Percentiles rank a stretch among this genome's conserved stretches.
phyloP scores from a whole-genome alignment of 2,888 invertebrate genomes.

The Toxonevra muliebris region DNA sequence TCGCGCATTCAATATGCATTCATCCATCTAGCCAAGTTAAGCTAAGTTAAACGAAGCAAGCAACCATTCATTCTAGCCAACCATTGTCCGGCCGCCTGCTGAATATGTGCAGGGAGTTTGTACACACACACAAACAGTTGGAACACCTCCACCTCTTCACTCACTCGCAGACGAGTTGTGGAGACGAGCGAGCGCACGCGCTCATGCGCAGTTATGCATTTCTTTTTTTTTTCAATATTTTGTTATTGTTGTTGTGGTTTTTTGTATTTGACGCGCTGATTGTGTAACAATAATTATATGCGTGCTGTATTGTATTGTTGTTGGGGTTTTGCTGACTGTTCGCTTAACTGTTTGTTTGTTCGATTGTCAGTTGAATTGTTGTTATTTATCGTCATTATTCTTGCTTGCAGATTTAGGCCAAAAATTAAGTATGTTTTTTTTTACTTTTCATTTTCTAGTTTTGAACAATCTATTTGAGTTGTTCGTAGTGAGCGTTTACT shows the following conservation, averaged over 20 bases:
- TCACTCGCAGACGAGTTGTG: not conserved
- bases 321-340: not conserved
- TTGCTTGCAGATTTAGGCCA: too few species aligned
- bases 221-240: not conserved
- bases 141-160: too few species aligned
- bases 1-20: too few species aligned
- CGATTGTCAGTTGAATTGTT: not conserved
- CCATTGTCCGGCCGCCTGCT: too few species aligned
- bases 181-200: not conserved
- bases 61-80: too few species aligned
- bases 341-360: not conserved
- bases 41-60: too few species aligned
- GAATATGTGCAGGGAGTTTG: slow-evolving; percentile 3
- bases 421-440: not conserved
- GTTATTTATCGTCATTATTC: too few species aligned
- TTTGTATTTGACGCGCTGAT: not conserved
- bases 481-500: too few species aligned
- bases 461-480: not conserved
- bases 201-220: not conserved
- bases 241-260: not conserved
- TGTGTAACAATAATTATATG: slow-evolving; percentile 8
- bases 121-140: slow-evolving; percentile 15
- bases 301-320: slow-evolving; percentile 8
- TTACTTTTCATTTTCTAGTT: not conserved
- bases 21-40: too few species aligned